Evolutionary conservation across 1,140 invertebrate species (phyloP).

Genomic region (Ostrea edulis): DNA sequence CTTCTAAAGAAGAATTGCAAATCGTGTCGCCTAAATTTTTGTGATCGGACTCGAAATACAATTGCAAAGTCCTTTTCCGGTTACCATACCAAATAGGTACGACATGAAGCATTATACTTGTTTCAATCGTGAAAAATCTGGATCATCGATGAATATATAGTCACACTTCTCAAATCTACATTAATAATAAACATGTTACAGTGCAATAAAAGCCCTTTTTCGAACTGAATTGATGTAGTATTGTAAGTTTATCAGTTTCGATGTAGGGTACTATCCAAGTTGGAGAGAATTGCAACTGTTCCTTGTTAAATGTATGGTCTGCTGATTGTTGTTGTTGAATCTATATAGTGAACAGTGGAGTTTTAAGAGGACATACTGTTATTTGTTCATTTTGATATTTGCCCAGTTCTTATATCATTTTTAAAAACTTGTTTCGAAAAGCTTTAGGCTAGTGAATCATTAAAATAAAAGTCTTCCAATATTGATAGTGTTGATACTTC

Average conservation of each 20-base stretch:
- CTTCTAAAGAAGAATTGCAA: background rate
- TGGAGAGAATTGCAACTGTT: background rate
- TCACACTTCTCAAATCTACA: background rate
- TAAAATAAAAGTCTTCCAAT: too few relatives aligned
- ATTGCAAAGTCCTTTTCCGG: conserved; percentile 28
- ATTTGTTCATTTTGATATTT: too few relatives aligned
- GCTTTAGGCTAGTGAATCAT: too few relatives aligned
- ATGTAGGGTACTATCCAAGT: background rate
- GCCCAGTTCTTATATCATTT: too few relatives aligned
- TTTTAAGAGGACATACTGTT: too few relatives aligned
- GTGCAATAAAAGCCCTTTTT: background rate
- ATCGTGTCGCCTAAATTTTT: background rate
- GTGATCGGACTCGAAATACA: background rate
- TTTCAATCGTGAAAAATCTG: conserved; percentile 33
- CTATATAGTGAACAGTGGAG: background rate
- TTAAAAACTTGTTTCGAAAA: too few relatives aligned
- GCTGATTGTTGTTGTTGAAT: too few relatives aligned
- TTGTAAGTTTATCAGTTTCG: background rate
- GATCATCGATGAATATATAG: conserved; percentile 22
- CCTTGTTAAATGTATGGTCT: too few relatives aligned
- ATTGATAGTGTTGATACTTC: too few relatives aligned
- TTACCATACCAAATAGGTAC: conserved; percentile 43
- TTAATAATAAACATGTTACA: background rate
- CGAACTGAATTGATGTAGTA: background rate
- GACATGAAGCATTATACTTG: background rate